phyloP scores from a whole-genome alignment of 2,888 invertebrate genomes.

The Diploptera punctata region DNA sequence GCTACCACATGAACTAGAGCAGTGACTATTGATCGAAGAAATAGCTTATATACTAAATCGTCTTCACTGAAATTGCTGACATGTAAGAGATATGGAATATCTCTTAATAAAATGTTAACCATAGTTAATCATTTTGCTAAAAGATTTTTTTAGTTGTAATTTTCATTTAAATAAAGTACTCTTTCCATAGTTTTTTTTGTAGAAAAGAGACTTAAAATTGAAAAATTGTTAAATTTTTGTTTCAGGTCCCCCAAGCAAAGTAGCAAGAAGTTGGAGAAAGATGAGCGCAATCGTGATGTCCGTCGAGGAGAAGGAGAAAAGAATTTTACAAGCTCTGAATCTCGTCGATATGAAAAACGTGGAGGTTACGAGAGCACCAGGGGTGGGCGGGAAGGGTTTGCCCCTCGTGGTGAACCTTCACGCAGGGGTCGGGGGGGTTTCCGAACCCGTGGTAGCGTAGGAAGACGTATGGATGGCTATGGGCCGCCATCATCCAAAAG shows the following conservation, averaged over 20 bases:
- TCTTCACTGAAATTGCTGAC: no score
- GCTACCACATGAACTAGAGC: no score
- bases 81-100: no score
- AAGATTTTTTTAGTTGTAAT: no score
- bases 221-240: no score
- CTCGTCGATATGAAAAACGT: constrained; percentile 35
- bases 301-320: constrained; percentile 41
- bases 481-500: constrained; percentile 83
- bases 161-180: neutral
- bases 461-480: constrained; percentile 74
- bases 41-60: no score
- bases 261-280: constrained; percentile 55
- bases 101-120: no score
- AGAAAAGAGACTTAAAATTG: no score
- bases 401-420: constrained; percentile 88
- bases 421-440: constrained; percentile 77
- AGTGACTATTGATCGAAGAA: no score
- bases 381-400: constrained; percentile 74
- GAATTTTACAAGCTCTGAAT: constrained; percentile 25
- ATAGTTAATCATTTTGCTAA: no score
- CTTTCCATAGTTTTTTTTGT: neutral
- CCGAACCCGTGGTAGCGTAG: constrained; percentile 58
- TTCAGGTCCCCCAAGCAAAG: constrained; percentile 41
- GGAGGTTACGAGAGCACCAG: constrained; percentile 53
- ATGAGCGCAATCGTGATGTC: constrained; percentile 64